Percentiles rank a stretch among this genome's conserved stretches.
phyloP scores from a whole-genome alignment of 2,797 vertebrate species.

The Limosa lapponica region DNA sequence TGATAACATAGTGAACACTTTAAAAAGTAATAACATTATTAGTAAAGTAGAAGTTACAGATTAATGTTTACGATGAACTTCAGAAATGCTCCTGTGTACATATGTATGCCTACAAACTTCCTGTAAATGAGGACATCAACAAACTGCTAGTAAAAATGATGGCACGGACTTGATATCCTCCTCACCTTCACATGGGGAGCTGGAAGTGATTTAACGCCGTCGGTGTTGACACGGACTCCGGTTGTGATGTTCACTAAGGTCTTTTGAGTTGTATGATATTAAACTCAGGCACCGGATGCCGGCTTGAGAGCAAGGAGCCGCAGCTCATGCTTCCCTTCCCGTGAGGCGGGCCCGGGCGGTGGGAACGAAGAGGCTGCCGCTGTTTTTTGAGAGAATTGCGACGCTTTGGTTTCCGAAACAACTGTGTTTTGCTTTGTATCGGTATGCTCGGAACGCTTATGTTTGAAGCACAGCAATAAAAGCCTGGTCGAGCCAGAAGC shows the following conservation, averaged over 20 bases:
- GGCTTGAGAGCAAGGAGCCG: accelerated
- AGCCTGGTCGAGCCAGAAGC: accelerated
- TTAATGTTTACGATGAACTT: neutral
- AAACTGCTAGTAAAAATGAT: neutral
- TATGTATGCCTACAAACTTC: neutral
- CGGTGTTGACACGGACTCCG: accelerated
- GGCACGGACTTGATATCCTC: neutral
- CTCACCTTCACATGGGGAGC: neutral
- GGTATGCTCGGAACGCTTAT: accelerated
- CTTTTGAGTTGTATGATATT: neutral
- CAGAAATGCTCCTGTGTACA: neutral
- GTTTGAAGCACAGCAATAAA: conserved; percentile 25
- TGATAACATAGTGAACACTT: neutral
- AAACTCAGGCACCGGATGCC: accelerated
- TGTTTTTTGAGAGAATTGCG: neutral
- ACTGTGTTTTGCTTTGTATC: neutral
- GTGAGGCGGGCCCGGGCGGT: accelerated
- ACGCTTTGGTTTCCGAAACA: accelerated
- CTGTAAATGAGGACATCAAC: neutral
- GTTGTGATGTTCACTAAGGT: neutral
- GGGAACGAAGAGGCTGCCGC: neutral
- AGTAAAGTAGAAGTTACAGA: neutral
- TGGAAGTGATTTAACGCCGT: accelerated
- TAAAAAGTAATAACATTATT: conserved; percentile 8
- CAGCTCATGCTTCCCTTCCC: accelerated